Base-by-base conservation (phyloP, 2,888 invertebrate genomes). In the Conistra vaccinii region DNA sequence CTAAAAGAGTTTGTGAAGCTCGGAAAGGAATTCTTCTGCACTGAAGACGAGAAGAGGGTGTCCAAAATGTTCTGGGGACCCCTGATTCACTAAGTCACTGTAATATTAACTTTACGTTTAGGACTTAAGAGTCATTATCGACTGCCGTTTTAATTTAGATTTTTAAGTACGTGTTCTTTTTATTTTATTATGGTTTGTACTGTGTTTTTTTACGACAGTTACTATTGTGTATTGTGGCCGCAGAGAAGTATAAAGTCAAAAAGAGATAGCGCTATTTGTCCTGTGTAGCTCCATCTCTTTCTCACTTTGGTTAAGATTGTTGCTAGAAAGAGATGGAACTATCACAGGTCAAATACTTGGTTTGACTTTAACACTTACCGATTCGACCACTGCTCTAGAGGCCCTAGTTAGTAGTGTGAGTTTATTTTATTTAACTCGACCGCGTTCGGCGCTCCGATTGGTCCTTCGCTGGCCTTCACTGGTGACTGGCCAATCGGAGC, bases 41-140 rank as follows among this genome's bases (percentile, higher is more conserved):
- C 98, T 0, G 98, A 98, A 90, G 98, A 98, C 91, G 97, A 98
- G 87, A 97, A 95, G 5, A 97, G 97, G 85, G 97, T 98, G 78
- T 98, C 98, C 88, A 98, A 98, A 95, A 97, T 98, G 97, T 98
- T 98, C 90, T 98, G 98, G 98, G 98, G 98, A 48, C 98, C 98
- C 14, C 95, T 98, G 67, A 96, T 97, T 75, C 95, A 97, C 90
- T 97, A 93, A 92, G 88, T 89, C 88, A 86, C 80, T 70, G 39
- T 63, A 78, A 80, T 45, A 71, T 67, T 51, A 75, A 65, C 76
- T 75, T 85, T 83, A 74, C 0, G 0, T 0, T 9, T 79, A 80
- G 53, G 1, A 12, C 0, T 26, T 84, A 87, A 78, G 71, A 73
- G 80, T 81, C 80, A 80, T 12, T 69, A 69, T 79, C 67, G 77